Evolutionary conservation across 1,140 invertebrate species (phyloP), one percentile per base, ranked within the genome.

Genomic region (Drosophila tristis): DNA sequence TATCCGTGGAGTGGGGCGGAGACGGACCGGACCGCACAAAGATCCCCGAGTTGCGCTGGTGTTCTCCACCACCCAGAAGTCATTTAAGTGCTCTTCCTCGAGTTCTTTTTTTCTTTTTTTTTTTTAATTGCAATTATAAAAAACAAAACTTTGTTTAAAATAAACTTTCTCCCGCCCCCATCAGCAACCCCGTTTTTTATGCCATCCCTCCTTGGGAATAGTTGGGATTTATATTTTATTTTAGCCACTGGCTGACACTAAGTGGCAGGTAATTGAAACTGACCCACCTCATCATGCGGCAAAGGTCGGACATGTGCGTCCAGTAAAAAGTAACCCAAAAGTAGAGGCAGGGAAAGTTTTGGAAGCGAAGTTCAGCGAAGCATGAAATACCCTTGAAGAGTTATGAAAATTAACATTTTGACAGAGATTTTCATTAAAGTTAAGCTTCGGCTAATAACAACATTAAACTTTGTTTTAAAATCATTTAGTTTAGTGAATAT

Each of bases 101-200:
- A 87, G 81, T 78, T 85, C 51, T 63, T 56, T 15, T 26, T n/a
- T n/a, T n/a, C n/a, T n/a, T n/a, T 25, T 43, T 45, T 57, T 45
- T 78, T 84, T 78, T 81, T 78, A 87, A 81, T 86, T 86, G 82
- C 82, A 86, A 81, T 86, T 87, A 86, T 80, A 74, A 80, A 84
- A 80, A 80, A 76, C 55, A 62, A 78, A 82, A 78, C 67, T 81
- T 82, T 82, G 61, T 61, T 82, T 82, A 72, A 56, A 76, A 64
- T 64, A 68, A 80, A 73, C 54, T 85, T 76, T 70, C 23, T 39
- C 45, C 44, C 35, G 1, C 35, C 9, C 8, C 35, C 35, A 20
- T 20, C 20, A 20, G 20, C 11, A 4, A 4, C 11, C 35, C 35
- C 11, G 9, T 58, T 63, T 61, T 48, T 60, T 47, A n/a, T n/a